Evolutionary conservation across 2,888 invertebrate genomes (phyloP), one percentile per base, ranked within the genome.

Genomic region (Neuroscelio doddi): DNA sequence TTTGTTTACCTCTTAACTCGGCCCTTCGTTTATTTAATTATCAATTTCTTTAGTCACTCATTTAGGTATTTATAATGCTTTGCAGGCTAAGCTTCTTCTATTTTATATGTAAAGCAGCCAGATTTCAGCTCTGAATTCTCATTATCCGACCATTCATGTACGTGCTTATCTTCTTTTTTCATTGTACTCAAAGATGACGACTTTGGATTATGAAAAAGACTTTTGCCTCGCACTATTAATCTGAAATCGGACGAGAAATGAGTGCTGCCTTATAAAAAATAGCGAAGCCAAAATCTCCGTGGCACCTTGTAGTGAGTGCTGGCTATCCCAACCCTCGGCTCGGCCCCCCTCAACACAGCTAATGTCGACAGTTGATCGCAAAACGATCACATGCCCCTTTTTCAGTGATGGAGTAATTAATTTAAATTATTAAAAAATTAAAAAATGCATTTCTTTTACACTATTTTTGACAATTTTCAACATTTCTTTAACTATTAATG

Each of bases 261-360:
- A 30, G 30, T 10, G n/a, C 9, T 9, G 30, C 10, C 9, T 64
- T 72, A 65, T 66, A 64, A 50, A 51, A 61, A 71, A 73, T 72
- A 70, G 70, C 73, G 77, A 68, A 75, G 72, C 68, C 72, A 68
- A 72, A 73, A 76, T 71, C 70, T 70, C 68, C 65, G 70, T 73
- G 72, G 78, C 77, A 78, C 73, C 77, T 75, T 77, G 71, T 78
- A 78, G 77, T 76, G 78, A 77, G 80, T 74, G 78, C 79, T 80
- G 80, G 81, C 80, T 82, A 81, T 65, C 70, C 80, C 80, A 80
- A 80, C 79, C 55, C 78, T 81, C 78, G 78, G 74, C 71, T 80
- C 82, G 81, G 80, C 82, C 80, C 82, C 82, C 81, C 79, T 82
- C 81, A 81, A 82, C 78, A 77, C 81, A 82, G 81, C 81, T 81